These are phyloP conservation scores for Clarias macrocephalus DNA, from an alignment of 2,113 vertebrate genomes.

Conservation along the genomic window DNA sequence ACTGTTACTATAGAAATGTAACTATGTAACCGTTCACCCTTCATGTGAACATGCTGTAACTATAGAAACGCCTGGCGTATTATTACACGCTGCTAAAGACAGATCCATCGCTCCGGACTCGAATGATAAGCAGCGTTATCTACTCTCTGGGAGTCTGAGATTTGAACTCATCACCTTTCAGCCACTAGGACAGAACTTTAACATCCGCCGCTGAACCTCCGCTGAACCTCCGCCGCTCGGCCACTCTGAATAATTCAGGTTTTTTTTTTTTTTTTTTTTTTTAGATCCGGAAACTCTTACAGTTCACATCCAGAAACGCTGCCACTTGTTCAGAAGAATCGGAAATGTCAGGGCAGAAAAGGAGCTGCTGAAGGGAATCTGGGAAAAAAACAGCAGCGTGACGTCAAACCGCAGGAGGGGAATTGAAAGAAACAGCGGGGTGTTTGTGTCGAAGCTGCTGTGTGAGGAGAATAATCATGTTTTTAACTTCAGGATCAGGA, in stretches of 20 bases:
- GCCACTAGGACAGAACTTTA: neutral
- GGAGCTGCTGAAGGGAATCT: neutral
- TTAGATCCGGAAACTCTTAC: neutral
- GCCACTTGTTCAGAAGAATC: neutral
- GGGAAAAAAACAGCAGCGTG: conserved; percentile 18
- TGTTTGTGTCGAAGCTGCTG: conserved; percentile 4
- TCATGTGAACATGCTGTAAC: neutral
- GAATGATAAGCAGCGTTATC: neutral
- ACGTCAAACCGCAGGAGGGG: neutral
- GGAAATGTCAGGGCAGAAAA: neutral
- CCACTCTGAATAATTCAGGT: conserved; percentile 25
- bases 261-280: neutral
- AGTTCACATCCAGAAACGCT: neutral
- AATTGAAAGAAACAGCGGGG: neutral
- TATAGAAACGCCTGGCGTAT: neutral
- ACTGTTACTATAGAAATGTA: neutral
- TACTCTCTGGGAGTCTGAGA: neutral
- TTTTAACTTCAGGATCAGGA: conserved; percentile 1
- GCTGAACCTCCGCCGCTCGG: neutral
- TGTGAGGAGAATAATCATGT: neutral
- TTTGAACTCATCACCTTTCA: neutral
- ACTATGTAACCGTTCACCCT: too few species aligned
- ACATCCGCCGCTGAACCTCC: neutral
- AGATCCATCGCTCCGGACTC: neutral
- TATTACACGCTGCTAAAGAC: neutral